Evolutionary conservation across 2,113 vertebrate genomes (phyloP).

Genomic region (Apodemus sylvaticus): DNA sequence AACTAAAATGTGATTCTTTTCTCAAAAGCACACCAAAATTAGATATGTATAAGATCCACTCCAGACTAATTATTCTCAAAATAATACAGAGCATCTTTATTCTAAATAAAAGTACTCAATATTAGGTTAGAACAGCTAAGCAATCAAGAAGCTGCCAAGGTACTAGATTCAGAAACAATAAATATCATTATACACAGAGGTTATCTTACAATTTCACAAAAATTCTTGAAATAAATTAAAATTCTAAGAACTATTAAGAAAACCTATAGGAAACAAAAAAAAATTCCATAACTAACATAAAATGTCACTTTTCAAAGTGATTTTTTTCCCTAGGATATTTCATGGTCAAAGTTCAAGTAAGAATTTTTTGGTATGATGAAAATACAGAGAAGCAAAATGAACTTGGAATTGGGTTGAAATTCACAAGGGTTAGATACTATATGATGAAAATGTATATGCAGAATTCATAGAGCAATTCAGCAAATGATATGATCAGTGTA

Average conservation of each 20-base stretch:
- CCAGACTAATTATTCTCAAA: neutral
- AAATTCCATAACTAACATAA: neutral
- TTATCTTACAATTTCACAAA: neutral
- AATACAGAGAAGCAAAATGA: slow-evolving; percentile 20
- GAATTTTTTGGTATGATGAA: slow-evolving; percentile 36
- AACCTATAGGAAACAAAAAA: neutral
- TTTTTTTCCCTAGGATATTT: slow-evolving; percentile 23
- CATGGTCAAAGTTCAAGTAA: slow-evolving; percentile 26
- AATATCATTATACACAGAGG: neutral
- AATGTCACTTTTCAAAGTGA: slow-evolving; percentile 52
- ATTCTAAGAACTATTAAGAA: neutral
- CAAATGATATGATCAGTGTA: neutral
- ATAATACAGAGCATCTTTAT: neutral
- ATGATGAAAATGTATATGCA: neutral
- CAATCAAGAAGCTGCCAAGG: neutral
- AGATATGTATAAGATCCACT: neutral
- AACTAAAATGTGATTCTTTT: neutral
- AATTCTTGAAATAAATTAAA: neutral
- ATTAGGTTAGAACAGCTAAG: neutral
- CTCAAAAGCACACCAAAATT: slow-evolving; percentile 2
- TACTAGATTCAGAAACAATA: neutral
- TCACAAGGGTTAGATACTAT: neutral
- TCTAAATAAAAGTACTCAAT: neutral
- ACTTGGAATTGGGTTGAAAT: slow-evolving; percentile 1
- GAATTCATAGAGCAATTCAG: neutral